Base-by-base conservation (phyloP, 2,888 invertebrate genomes). In the Autographa pulchrina region DNA sequence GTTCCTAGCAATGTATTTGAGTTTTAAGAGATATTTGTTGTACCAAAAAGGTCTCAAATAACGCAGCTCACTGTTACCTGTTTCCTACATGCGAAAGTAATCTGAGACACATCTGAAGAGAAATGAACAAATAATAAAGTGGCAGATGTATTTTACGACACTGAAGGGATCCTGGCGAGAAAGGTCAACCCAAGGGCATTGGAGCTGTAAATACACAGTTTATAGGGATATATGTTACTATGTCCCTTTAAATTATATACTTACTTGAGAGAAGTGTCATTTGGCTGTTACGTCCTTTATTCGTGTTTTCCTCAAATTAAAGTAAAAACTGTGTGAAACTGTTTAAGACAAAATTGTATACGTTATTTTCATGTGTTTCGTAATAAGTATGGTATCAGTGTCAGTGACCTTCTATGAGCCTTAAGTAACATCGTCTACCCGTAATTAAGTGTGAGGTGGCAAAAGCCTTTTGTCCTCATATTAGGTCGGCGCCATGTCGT, bases 61-160 rank as follows among this genome's bases (percentile, higher is more conserved):
- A 48, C 20, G 38, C 16, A 54, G n/a, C 16, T 48, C 25, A 61
- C 63, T 58, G 62, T 64, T 74, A 60, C 63, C 54, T 80, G 77
- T 70, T 80, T 31, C 25, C 38, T 25, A 60, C 62, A 31, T 48
- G 81, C 66, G 59, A 20, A 70, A 18, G 43, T 38, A 70, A 66
- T 66, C 25, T 58, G 31, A 41, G 52, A 48, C 18, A 63, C 58
- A 62, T 67, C 52, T 18, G 48, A 16, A 60, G 77, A 68, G 58
- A 72, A 72, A 72, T 77, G 56, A 66, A 77, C 81, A 72, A 81
- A 72, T 64, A 77, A 72, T 77, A 81, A 68, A 71, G 77, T 38
- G 54, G 18, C 67, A 70, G 77, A 67, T 80, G 72, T 70, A 38
- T 67, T 70, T 54, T 41, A 72, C 65, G 78, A 60, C 58, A 54